Conservation (phyloP, 23 tunicate genomes). For the Halocynthia aurantium region DNA sequence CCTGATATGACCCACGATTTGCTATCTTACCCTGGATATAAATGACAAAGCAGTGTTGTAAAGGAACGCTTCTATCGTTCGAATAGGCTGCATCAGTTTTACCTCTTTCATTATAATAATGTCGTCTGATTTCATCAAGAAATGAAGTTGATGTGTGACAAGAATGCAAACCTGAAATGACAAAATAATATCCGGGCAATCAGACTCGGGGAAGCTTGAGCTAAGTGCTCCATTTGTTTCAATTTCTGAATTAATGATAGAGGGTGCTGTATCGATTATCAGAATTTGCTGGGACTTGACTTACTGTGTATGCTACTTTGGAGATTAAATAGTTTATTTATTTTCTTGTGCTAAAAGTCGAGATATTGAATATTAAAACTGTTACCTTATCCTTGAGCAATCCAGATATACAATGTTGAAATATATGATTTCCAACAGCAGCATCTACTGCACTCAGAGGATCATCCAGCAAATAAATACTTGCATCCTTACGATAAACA, state of each 20-base stretch:
- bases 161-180: constrained; percentile 58
- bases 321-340: no score
- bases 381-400: constrained; percentile 56
- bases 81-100: neutral
- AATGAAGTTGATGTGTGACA: constrained; percentile 89
- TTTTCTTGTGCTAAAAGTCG: neutral
- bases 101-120: constrained; percentile 75
- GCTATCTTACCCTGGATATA: constrained; percentile 31
- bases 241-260: no score
- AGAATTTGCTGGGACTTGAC: no score
- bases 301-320: no score
- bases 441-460: constrained; percentile 97
- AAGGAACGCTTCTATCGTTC: neutral
- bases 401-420: constrained; percentile 69
- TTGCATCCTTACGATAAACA: constrained; percentile 51
- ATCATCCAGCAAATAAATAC: constrained; percentile 72
- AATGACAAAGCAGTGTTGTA: neutral
- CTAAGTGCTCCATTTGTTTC: no score
- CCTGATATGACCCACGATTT: constrained; percentile 38
- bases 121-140: constrained; percentile 59
- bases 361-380: neutral
- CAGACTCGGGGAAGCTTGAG: no score
- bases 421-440: constrained; percentile 65
- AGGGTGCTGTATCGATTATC: no score
- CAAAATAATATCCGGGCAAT: neutral